phyloP scores from a whole-genome alignment of 2,113 vertebrate species.

The Numenius arquata region DNA sequence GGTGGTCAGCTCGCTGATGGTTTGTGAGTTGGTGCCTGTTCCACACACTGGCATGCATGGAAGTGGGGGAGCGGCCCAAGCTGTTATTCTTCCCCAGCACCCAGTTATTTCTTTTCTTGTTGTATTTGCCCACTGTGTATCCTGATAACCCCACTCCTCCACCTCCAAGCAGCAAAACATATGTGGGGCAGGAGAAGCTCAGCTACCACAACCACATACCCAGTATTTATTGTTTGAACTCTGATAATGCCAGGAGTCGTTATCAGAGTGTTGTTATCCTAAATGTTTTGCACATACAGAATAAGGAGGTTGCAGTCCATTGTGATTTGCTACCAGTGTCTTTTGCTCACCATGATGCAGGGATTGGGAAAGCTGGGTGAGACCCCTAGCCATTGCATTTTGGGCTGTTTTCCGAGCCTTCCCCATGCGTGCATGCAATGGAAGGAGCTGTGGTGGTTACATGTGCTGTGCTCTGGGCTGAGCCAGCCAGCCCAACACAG shows the following conservation, averaged over 20 bases:
- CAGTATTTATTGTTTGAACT: not conserved
- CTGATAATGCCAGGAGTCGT: not conserved
- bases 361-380: not conserved
- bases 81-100: not conserved
- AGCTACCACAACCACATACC: not conserved
- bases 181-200: not conserved
- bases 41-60: fast-evolving
- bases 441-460: not conserved
- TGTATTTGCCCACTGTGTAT: not conserved
- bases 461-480: not conserved
- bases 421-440: fast-evolving
- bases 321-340: not conserved
- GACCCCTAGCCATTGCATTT: not conserved
- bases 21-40: not conserved
- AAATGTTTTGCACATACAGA: not conserved
- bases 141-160: not conserved
- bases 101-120: not conserved
- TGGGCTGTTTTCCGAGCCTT: not conserved
- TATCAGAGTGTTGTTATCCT: not conserved
- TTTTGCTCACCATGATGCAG: not conserved
- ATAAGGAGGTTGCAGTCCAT: not conserved
- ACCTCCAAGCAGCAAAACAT: not conserved
- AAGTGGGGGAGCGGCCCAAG: too few species aligned
- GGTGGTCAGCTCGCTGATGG: not conserved
- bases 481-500: not conserved